Base-by-base conservation (phyloP, 1,140 invertebrate genomes). In the Plodia interpunctella region DNA sequence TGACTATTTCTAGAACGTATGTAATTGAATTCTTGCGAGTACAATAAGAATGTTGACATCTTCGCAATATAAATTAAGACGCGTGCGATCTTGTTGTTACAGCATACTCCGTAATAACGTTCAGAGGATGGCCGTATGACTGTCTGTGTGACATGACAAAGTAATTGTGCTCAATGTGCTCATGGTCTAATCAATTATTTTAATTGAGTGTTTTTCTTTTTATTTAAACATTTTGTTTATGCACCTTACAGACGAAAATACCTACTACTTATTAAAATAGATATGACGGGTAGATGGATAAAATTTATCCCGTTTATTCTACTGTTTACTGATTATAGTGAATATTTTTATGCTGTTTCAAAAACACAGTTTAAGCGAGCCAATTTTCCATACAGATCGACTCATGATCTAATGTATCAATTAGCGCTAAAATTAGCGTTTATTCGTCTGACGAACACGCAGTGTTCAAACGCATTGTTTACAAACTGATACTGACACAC, bases 71-170 rank as follows among this genome's bases (percentile, higher is more conserved):
- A 28, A 57, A 57, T 57, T 10, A 25, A 57, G 55, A 49, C 55
- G 55, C 55, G 44, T 44, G 18, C 21, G 35, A 38, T 57, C 11
- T 49, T 57, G 19, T 54, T 25, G 30, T 57, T 57, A 49, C 55
- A 44, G 25, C 55, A 49, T 25, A 13, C 18, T 35, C 8, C 44
- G 38, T 44, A 57, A 57, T 28, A 49, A 17, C 49, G 35, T 13
- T 25, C 52, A 15, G 20, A 44, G 54, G 54, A 44, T 17, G 38
- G n/a, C n/a, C n/a, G n/a, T n/a, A n/a, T n/a, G n/a, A n/a, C n/a
- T n/a, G n/a, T n/a, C 38, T 11, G 32, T 35, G 10, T 35, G 32
- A 35, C 32, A 35, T 35, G 13, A 35, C 10, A 10, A 9, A 35
- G 32, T 35, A 44, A 44, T 44, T 44, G 38, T 15, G 38, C n/a